A percentile compares a stretch with the other conserved stretches of the same genome.
Conservation (phyloP, 2,888 invertebrate species). For the Camponotus fellah region DNA sequence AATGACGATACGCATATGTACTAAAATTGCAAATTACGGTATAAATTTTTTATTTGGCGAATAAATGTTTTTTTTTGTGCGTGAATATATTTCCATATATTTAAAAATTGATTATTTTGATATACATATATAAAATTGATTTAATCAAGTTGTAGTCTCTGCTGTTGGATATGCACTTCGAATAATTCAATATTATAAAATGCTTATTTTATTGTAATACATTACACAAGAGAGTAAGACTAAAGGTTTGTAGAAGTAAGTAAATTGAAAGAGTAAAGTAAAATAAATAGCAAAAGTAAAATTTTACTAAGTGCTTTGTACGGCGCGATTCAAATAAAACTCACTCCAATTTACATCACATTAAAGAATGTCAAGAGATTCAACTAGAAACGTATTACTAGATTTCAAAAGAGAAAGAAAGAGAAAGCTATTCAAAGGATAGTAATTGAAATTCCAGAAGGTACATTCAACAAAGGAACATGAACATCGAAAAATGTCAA, state of each 20-base stretch:
- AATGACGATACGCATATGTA: background rate
- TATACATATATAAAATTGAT: background rate
- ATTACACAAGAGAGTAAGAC: background rate
- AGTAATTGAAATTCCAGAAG: conserved; percentile 25
- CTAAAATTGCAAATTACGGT: too few species aligned
- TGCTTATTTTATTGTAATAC: background rate
- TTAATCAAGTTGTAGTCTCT: background rate
- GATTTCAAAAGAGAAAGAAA: background rate
- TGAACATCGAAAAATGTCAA: background rate
- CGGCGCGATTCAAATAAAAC: background rate
- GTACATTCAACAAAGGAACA: background rate
- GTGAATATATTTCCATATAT: background rate
- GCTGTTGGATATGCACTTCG: background rate
- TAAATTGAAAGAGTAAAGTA: background rate
- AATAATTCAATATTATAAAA: background rate
- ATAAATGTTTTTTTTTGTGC: background rate
- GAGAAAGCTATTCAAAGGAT: background rate
- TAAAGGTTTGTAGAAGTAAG: background rate
- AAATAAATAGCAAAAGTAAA: background rate
- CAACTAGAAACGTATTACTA: background rate
- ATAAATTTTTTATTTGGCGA: background rate
- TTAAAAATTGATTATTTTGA: background rate
- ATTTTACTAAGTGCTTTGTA: background rate
- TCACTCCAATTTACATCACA: conserved; percentile 16
- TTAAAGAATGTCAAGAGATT: conserved; percentile 12